Evolutionary conservation across 1,140 invertebrate genomes (phyloP), one percentile per base, ranked within the genome.

Genomic region (Aleiodes sp.): DNA sequence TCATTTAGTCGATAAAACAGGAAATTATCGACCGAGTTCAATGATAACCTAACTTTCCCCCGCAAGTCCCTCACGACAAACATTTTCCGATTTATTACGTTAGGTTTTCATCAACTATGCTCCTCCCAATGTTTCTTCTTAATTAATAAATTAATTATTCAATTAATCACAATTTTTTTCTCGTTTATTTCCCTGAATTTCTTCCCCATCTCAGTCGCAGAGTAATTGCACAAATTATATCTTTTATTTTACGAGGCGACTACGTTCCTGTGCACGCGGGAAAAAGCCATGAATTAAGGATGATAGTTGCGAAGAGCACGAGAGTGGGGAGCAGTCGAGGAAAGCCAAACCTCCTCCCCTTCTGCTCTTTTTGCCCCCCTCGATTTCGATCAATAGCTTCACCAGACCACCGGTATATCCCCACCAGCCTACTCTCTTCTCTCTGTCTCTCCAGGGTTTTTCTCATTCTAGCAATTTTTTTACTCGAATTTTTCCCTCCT

Each of bases 301-400:
- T 79, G 72, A n/a, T n/a, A n/a, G n/a, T n/a, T n/a, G n/a, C n/a
- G n/a, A n/a, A n/a, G n/a, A n/a, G n/a, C n/a, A n/a, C n/a, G 76
- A 71, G 16, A 41, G 56, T 46, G 43, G 67, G 39, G 41, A n/a
- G 41, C 29, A 33, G 56, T 28, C 28, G 59, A 26, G 46, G 21
- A 69, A 69, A 69, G 67, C 77, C 71, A 76, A 70, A 59, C 33
- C 16, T 28, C 65, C 73, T 70, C 60, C 57, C 70, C 68, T 76
- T 35, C 16, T 24, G 39, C 41, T 71, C 31, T 71, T 33, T 56
- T 75, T 74, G 14, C 26, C 61, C 70, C 74, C 75, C 78, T 77
- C 72, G 76, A 80, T 80, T 80, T 71, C 78, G 78, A 80, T 80
- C 78, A 80, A 80, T 80, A 80, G 76, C 43, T 70, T 41, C 59